Percentiles rank a stretch among this genome's conserved stretches.
Evolutionary conservation across 2,797 vertebrate species (phyloP).

Genomic region (Diglossa cyanea): DNA sequence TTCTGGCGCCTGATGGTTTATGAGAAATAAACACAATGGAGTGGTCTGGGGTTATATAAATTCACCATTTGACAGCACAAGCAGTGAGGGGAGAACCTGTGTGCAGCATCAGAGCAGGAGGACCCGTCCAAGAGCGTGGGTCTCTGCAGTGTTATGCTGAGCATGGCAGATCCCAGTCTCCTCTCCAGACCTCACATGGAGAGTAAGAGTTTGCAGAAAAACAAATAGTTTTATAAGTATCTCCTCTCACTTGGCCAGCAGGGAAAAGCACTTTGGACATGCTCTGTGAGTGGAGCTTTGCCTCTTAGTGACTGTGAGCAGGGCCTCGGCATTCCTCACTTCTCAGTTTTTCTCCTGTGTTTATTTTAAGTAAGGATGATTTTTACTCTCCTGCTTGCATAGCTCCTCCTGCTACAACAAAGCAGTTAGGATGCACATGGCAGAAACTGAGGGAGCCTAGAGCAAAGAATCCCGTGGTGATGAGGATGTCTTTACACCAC

Average conservation of each 20-base stretch:
- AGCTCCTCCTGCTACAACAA: background rate
- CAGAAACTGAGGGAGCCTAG: background rate
- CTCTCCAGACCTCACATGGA: conserved; percentile 45
- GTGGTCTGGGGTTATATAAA: background rate
- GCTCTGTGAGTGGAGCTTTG: background rate
- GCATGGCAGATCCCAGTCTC: background rate
- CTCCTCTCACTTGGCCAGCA: background rate
- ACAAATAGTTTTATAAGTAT: background rate
- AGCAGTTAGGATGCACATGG: background rate
- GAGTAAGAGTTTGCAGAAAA: conserved; percentile 4
- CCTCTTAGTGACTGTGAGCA: background rate
- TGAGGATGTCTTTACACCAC: background rate
- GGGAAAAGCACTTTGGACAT: background rate
- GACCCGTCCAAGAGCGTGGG: rapidly evolving
- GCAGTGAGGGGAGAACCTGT: background rate
- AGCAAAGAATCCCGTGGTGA: background rate
- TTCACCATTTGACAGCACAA: background rate
- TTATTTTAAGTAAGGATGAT: conserved; percentile 16
- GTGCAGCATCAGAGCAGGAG: background rate
- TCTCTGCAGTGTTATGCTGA: background rate
- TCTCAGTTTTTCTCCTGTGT: background rate
- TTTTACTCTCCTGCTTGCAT: background rate
- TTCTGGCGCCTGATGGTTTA: conserved; percentile 43
- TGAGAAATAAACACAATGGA: conserved; percentile 31
- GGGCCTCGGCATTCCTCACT: background rate